These are phyloP conservation scores for Brachyhypopomus gauderio DNA, from an alignment of 2,113 vertebrate genomes.

Conservation along the genomic window DNA sequence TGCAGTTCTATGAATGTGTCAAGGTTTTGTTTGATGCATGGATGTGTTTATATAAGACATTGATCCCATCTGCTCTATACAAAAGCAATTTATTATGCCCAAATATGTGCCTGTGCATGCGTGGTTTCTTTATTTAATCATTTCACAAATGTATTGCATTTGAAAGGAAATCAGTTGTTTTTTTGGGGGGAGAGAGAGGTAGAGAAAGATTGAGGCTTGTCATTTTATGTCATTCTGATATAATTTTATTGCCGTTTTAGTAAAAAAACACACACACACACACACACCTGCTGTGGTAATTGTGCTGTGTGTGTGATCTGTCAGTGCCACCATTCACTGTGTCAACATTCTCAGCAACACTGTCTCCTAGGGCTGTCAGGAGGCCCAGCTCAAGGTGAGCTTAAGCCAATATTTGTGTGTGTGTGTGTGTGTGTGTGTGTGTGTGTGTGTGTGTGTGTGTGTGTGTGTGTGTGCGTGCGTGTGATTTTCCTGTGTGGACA, in stretches of 20 bases:
- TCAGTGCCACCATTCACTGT: constrained; percentile 17
- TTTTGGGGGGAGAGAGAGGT: background rate
- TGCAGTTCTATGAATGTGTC: too few relatives aligned
- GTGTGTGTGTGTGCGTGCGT: background rate
- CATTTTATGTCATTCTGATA: background rate
- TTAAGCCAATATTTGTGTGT: constrained; percentile 22
- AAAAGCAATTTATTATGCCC: background rate
- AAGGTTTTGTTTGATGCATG: too few relatives aligned
- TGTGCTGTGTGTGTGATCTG: background rate
- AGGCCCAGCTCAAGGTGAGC: background rate
- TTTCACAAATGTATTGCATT: too few relatives aligned
- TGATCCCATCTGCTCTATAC: background rate
- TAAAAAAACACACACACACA: constrained; percentile 29
- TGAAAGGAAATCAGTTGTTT: too few relatives aligned
- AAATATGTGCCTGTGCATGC: too few relatives aligned
- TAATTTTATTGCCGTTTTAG: constrained; percentile 7
- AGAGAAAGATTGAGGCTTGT: background rate
- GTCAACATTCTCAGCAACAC: background rate
- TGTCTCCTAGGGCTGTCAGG: constrained; percentile 30
- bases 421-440: constrained; percentile 10
- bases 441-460: background rate
- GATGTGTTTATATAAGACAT: too few relatives aligned
- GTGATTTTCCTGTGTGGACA: background rate
- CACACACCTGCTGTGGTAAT: constrained; percentile 14
- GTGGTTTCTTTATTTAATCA: too few relatives aligned